Percentiles rank a stretch among this genome's conserved stretches.
Evolutionary conservation across 92 coral and sea anemone species (phyloP).

Genomic region (Zoanthus gigantus): DNA sequence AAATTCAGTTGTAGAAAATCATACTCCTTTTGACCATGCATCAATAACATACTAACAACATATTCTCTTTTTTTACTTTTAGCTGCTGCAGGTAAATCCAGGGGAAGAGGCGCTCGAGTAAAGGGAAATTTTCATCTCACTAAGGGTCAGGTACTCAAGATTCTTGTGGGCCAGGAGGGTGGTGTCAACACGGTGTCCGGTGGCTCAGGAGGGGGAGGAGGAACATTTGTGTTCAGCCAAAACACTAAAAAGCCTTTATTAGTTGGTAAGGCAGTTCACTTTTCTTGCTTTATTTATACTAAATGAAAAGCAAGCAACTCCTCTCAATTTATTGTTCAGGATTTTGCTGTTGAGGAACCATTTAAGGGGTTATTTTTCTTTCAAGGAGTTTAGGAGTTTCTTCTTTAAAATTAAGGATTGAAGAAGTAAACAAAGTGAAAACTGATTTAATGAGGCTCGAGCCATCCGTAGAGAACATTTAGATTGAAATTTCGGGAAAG

Average conservation of each 20-base stretch:
- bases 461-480: no score
- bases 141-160: slow-evolving; percentile 78
- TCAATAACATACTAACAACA: background rate
- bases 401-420: no score
- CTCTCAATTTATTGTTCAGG: background rate
- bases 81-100: slow-evolving; percentile 75
- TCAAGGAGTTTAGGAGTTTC: no score
- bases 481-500: no score
- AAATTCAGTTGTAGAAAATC: no score
- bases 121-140: slow-evolving; percentile 83
- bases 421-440: no score
- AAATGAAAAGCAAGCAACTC: background rate
- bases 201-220: slow-evolving; percentile 95
- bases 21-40: background rate
- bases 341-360: background rate
- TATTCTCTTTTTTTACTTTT: background rate
- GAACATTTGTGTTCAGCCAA: slow-evolving; percentile 76
- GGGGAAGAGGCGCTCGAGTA: slow-evolving; percentile 84
- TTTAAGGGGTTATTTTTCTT: no score
- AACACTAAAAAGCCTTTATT: slow-evolving; percentile 70
- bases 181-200: slow-evolving; percentile 79
- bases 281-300: background rate
- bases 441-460: no score
- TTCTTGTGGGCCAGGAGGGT: slow-evolving; percentile 92
- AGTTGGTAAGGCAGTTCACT: slow-evolving; percentile 60